Evolutionary conservation across 2,113 vertebrate genomes (phyloP).

Genomic region (Nothocercus julius): DNA sequence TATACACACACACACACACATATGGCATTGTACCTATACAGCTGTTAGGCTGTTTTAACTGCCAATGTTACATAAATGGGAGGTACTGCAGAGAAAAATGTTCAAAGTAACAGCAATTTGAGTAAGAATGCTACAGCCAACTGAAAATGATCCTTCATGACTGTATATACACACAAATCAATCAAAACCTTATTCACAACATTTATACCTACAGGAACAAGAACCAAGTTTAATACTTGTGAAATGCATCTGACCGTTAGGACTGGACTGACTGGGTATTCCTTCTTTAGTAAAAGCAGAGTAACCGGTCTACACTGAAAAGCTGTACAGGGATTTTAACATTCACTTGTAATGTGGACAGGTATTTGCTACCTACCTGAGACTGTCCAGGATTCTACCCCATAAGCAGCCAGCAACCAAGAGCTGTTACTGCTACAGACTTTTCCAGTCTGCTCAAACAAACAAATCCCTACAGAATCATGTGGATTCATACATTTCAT

Average conservation of each 20-base stretch:
- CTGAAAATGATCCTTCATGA: not conserved
- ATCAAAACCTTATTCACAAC: slow-evolving; percentile 19
- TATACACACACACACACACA: not conserved
- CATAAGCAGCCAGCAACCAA: not conserved
- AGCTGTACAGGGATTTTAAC: not conserved
- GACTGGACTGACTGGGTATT: not conserved
- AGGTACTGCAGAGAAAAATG: slow-evolving; percentile 32
- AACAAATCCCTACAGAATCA: not conserved
- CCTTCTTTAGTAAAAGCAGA: not conserved
- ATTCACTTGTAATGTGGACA: rapidly evolving
- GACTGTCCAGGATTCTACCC: not conserved
- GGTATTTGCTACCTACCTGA: not conserved
- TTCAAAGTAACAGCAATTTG: slow-evolving; percentile 22
- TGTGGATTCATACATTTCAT: not conserved
- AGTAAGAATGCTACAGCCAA: slow-evolving; percentile 1
- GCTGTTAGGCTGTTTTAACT: not conserved
- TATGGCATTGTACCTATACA: not conserved
- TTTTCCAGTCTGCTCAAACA: not conserved
- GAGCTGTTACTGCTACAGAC: not conserved
- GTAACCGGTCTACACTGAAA: not conserved
- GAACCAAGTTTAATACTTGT: slow-evolving; percentile 29
- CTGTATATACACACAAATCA: not conserved
- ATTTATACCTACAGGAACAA: not conserved
- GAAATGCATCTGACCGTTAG: slow-evolving; percentile 29
- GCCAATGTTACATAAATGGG: not conserved